A percentile compares a stretch with the other conserved stretches of the same genome.
Evolutionary conservation across 2,888 invertebrate species (phyloP).

Genomic region (Crossocerus cetratus): DNA sequence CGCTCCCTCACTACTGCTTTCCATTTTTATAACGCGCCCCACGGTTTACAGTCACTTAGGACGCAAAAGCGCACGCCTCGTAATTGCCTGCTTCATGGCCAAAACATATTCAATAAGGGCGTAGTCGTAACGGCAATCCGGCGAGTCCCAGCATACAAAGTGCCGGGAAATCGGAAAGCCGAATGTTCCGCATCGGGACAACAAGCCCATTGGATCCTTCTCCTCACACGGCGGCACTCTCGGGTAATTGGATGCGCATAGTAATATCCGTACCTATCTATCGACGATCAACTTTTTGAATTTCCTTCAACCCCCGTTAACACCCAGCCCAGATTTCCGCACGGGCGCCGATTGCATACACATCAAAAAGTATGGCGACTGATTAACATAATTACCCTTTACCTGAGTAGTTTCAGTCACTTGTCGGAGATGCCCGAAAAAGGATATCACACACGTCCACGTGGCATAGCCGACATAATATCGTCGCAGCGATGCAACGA

Average conservation of each 20-base stretch:
- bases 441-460: constrained; percentile 14
- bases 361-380: constrained; percentile 9
- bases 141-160: neutral
- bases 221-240: too few species aligned
- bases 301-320: too few species aligned
- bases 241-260: too few species aligned
- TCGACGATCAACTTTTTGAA: too few species aligned
- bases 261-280: too few species aligned
- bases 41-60: constrained; percentile 31
- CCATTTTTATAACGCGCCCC: constrained; percentile 26
- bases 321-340: too few species aligned
- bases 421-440: constrained; percentile 4
- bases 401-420: too few species aligned
- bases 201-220: neutral
- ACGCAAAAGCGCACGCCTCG: constrained; percentile 7
- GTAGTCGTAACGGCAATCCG: neutral
- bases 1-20: constrained; percentile 1
- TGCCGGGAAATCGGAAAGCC: neutral
- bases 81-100: neutral
- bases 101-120: constrained; percentile 7
- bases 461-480: neutral
- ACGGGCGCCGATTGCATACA: too few species aligned
- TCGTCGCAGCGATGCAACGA: neutral
- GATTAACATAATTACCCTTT: constrained; percentile 21
- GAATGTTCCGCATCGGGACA: neutral